Evolutionary conservation across 2,888 invertebrate genomes (phyloP).

Genomic region (Phytoseiulus persimilis): DNA sequence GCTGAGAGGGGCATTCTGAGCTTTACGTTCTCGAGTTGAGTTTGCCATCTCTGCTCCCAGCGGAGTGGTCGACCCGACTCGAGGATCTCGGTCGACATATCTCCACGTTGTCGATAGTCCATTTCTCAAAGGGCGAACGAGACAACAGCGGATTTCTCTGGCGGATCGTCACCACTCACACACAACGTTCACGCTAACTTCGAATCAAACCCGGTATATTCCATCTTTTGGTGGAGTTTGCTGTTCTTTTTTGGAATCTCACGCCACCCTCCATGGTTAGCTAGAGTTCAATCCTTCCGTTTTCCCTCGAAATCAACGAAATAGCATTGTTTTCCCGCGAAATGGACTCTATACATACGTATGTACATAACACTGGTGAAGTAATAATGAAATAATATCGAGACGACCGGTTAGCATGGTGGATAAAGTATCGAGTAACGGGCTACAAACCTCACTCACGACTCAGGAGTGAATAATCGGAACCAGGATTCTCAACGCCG

Average conservation of each 20-base stretch:
- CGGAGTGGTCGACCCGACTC: neutral
- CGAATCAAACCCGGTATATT: neutral
- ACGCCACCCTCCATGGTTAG: neutral
- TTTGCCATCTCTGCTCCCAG: neutral
- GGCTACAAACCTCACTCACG: neutral
- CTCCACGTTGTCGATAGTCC: constrained; percentile 34
- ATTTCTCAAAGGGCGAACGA: neutral
- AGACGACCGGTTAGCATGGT: neutral
- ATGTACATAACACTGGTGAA: constrained; percentile 18
- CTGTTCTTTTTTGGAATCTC: neutral
- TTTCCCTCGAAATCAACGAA: neutral
- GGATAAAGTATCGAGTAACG: neutral
- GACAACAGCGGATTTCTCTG: neutral
- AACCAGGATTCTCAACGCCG: neutral
- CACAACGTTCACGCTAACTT: neutral
- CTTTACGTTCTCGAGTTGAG: neutral
- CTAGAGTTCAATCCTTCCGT: neutral
- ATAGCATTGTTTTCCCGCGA: neutral
- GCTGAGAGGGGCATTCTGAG: constrained; percentile 26
- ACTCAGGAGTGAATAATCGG: neutral
- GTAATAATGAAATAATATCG: neutral
- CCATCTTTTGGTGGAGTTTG: neutral
- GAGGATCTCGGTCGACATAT: constrained; percentile 33
- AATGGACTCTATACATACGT: constrained; percentile 36
- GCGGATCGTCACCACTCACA: neutral